phyloP scores from a whole-genome alignment of 2,797 vertebrate species.

The Clarias fuscus region DNA sequence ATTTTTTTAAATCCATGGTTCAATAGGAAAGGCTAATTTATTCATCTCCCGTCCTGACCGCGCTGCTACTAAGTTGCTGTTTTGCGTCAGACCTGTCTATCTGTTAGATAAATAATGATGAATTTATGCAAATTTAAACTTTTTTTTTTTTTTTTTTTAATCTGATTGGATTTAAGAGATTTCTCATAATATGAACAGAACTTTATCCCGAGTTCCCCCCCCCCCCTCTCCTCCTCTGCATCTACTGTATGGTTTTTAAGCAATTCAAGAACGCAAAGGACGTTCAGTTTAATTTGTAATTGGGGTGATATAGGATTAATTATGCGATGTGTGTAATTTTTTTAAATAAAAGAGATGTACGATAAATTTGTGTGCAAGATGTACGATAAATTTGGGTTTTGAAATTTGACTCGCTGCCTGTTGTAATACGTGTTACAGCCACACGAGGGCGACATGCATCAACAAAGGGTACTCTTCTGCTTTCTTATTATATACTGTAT shows the following conservation, averaged over 20 bases:
- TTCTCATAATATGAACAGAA: neutral
- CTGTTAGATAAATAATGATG: neutral
- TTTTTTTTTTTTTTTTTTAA: too few species aligned
- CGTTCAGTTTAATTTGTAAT: slow-evolving; percentile 23
- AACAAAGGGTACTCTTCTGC: neutral
- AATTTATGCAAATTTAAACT: too few species aligned
- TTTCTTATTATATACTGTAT: neutral
- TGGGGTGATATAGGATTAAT: slow-evolving; percentile 46
- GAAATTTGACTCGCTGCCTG: neutral
- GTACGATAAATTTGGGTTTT: too few species aligned
- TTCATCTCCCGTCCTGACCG: neutral
- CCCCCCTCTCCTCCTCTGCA: neutral
- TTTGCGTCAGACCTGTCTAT: neutral
- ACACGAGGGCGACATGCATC: slow-evolving; percentile 12
- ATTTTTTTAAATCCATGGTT: neutral
- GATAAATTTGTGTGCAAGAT: neutral
- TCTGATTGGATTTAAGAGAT: neutral
- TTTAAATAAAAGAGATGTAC: slow-evolving; percentile 9
- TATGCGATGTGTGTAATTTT: slow-evolving; percentile 55
- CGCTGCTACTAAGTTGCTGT: neutral
- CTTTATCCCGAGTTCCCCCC: neutral
- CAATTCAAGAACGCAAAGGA: neutral
- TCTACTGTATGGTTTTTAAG: slow-evolving; percentile 26
- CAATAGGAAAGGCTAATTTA: slow-evolving; percentile 10
- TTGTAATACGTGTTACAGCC: neutral